phyloP scores from a whole-genome alignment of 2,797 vertebrate genomes.

The Lepilemur septentrionalis region DNA sequence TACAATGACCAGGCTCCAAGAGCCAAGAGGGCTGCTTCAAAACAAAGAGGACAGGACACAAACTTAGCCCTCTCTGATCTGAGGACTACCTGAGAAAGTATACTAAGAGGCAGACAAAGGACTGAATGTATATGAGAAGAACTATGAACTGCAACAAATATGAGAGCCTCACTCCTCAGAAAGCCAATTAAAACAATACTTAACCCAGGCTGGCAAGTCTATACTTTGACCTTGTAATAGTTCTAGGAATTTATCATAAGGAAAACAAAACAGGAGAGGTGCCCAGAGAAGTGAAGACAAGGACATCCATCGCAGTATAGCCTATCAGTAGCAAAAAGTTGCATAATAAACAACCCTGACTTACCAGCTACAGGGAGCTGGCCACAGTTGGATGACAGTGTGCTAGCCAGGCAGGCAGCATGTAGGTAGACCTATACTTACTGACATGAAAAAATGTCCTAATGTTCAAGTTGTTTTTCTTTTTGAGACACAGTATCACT shows the following conservation, averaged over 20 bases:
- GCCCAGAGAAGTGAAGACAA: neutral
- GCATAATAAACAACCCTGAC: neutral
- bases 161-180: neutral
- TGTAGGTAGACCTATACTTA: neutral
- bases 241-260: neutral
- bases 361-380: neutral
- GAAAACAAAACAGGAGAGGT: neutral
- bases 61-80: neutral
- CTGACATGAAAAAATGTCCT: neutral
- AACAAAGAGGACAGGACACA: neutral
- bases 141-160: neutral
- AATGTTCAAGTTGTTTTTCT: neutral
- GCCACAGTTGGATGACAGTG: rapidly evolving
- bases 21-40: neutral
- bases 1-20: neutral
- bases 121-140: neutral
- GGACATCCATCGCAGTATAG: rapidly evolving
- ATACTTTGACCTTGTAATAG: neutral
- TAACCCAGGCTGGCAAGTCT: neutral
- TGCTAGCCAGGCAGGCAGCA: neutral
- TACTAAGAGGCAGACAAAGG: neutral
- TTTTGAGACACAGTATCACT: no score
- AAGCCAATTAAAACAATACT: neutral
- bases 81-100: neutral
- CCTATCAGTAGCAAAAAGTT: neutral